phyloP scores from a whole-genome alignment of 2,113 vertebrate genomes.

The Melanerpes aurifrons region DNA sequence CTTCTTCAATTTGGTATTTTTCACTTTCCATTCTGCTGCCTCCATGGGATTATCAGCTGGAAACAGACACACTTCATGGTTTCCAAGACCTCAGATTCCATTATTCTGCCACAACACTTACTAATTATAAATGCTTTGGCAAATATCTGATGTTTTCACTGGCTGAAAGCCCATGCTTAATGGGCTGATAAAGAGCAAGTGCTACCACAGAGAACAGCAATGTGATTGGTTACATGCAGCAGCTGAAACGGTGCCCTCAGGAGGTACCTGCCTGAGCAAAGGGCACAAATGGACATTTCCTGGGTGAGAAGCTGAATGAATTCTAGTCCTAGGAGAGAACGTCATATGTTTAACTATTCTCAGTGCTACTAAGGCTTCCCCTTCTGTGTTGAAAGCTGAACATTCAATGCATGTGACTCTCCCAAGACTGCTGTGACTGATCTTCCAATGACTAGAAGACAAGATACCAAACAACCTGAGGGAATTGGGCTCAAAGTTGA shows the following conservation, averaged over 20 bases:
- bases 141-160: slow-evolving; percentile 37
- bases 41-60: not conserved
- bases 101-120: slow-evolving; percentile 39
- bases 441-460: not conserved
- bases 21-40: not conserved
- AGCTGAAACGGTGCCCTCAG: slow-evolving; percentile 11
- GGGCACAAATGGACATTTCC: not conserved
- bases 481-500: not conserved
- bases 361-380: not conserved
- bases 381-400: not conserved
- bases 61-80: not conserved
- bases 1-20: not conserved
- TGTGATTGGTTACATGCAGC: not conserved
- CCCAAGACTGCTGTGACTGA: not conserved
- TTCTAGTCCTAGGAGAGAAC: not conserved
- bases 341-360: not conserved
- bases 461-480: not conserved
- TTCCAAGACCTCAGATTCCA: slow-evolving; percentile 35
- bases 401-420: not conserved
- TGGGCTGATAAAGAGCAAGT: slow-evolving; percentile 39
- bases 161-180: slow-evolving; percentile 61
- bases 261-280: not conserved
- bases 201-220: slow-evolving; percentile 5
- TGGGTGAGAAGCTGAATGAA: slow-evolving; percentile 9
- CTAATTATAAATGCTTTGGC: slow-evolving; percentile 45